Evolutionary conservation across 2,113 vertebrate species (phyloP).

Genomic region (Cavia porcellus): DNA sequence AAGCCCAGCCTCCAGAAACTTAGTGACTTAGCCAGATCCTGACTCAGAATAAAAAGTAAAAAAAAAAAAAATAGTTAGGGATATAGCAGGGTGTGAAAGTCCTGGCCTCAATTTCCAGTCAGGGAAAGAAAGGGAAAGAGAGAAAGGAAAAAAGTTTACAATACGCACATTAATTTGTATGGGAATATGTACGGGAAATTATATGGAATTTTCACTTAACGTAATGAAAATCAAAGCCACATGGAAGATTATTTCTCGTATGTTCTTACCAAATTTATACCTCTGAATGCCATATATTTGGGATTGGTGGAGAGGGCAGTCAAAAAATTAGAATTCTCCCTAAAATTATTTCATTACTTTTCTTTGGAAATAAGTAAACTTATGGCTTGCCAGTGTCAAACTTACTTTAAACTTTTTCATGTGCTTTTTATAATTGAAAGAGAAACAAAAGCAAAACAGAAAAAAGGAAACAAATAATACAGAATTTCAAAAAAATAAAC

Average conservation of each 20-base stretch:
- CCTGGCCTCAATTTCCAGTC: neutral
- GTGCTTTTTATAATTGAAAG: too few species aligned
- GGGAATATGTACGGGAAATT: neutral
- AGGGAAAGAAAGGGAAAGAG: neutral
- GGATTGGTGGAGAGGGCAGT: neutral
- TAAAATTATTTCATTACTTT: neutral
- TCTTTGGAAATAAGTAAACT: neutral
- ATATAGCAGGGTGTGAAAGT: neutral
- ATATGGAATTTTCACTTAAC: neutral
- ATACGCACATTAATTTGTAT: neutral
- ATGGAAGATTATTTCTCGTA: neutral
- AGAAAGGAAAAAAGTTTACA: neutral
- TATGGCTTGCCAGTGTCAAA: conserved; percentile 1
- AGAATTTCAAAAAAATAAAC: too few species aligned
- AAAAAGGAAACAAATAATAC: too few species aligned
- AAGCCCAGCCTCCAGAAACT: neutral
- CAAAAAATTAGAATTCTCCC: neutral
- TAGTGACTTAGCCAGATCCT: neutral
- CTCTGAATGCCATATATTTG: neutral
- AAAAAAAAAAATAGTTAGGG: neutral
- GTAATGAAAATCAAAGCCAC: neutral
- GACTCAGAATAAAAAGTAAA: neutral
- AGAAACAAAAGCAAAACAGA: too few species aligned
- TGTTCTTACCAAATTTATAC: neutral
- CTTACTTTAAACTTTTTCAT: neutral